Base-by-base conservation (phyloP, 2,797 vertebrate species). In the Psittacula derbiana region DNA sequence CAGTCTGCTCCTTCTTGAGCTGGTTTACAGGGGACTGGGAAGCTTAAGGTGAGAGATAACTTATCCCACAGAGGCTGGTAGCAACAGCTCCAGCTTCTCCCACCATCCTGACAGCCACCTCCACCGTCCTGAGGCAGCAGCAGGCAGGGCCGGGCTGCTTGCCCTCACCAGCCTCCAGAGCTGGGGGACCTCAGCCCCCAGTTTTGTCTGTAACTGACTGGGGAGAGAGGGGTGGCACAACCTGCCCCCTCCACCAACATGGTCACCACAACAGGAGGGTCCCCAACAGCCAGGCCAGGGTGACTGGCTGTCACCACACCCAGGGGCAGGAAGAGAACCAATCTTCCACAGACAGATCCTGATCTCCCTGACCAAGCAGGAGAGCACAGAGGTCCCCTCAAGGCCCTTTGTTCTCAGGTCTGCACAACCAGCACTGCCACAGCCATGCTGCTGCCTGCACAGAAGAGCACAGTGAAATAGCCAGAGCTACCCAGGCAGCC, bases 121-220 rank as follows among this genome's bases (percentile, higher is more conserved):
- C 58, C 24, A 1, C 3, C 0, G 0, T 8, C 58, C 33, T 3
- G 10, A 70, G 38, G 43, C 61, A 53, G 46, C 76, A 31, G 4
- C 21, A 62, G 50, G 43, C 47, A 53, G 75, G 31, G 31, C 28
- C 30, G 13, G 31, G 33, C 20, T 11, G 57, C 50, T 11, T 65
- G 33, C 31, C 18, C 6, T 67, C 43, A 24, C 17, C 61, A 28
- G 12, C 40, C 41, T 23, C 17, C n/a, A 9, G 0, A 30, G 31
- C 3, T 9, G 25, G n/a, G 8, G 27, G 38, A 61, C 33, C 52
- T 62, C 43, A 43, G 40, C n/a, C 2, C 76, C 5, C 71, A 44
- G 36, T 49, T 67, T 27, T 44, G 49, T 11, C 36, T 65, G 2
- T 19, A 43, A 33, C 6, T 14, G 23, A 16, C 36, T 2, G 24